Evolutionary conservation across 2,888 invertebrate genomes (phyloP), one percentile per base, ranked within the genome.

Genomic region (Asteroscopus sphinx): DNA sequence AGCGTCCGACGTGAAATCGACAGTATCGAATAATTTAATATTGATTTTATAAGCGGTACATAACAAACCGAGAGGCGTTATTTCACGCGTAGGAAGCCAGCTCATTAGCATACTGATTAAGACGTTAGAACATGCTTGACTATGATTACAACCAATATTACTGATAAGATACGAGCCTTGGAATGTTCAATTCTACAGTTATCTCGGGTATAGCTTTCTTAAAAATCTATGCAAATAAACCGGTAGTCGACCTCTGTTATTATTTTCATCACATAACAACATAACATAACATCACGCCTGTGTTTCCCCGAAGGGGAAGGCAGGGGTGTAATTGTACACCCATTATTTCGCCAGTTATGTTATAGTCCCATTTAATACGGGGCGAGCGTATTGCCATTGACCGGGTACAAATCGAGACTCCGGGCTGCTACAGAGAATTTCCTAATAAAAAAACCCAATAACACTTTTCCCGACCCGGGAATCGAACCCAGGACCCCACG

Each of bases 71-170:
- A 63, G 73, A 68, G 47, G 68, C 59, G 72, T 70, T 66, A 75
- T 71, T 71, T 62, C 47, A 63, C 66, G 69, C 76, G 64, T 76
- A 73, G 68, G 69, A 60, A 65, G 78, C 52, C 17, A 48, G 42
- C 46, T 73, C 61, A 77, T 79, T 79, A 75, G 41, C 78, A 78
- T 79, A 72, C 52, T 65, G 71, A 77, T 74, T 65, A 79, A 77
- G 75, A 68, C 62, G 60, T 76, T 72, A 65, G 64, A 61, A 63
- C 70, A 64, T 51, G 51, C 47, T 62, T 61, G 61, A 53, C 46
- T 72, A 63, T 60, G 58, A 67, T 70, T 70, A 74, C 60, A 64
- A 45, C 35, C 61, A 48, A 65, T 71, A 65, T 42, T 47, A 48
- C 45, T 32, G 73, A 74, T 63, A 73, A 62, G 48, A 62, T 55